A percentile compares a stretch with the other conserved stretches of the same genome.
Evolutionary conservation across 2,113 vertebrate species (phyloP).

Genomic region (Nycticryphes semicollaris): DNA sequence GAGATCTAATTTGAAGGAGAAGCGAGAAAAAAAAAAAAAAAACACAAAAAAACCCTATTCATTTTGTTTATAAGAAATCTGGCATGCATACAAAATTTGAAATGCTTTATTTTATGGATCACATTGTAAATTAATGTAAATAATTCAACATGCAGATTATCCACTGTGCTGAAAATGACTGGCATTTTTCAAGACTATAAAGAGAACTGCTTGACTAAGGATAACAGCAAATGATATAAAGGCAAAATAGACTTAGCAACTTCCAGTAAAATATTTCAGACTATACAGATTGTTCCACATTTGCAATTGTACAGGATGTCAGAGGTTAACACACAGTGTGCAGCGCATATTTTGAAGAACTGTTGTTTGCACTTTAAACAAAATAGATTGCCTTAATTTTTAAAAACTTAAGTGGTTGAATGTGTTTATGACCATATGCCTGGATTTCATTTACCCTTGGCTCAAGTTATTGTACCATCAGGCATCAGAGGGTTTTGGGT

Average conservation of each 20-base stretch:
- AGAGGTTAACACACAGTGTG: neutral
- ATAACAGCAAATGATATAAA: neutral
- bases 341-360: conserved; percentile 1
- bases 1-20: neutral
- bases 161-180: conserved; percentile 11
- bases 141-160: conserved; percentile 32
- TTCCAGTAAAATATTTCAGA: neutral
- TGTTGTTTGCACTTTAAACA: neutral
- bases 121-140: conserved; percentile 36
- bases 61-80: neutral
- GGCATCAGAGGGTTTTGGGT: neutral
- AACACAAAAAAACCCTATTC: neutral
- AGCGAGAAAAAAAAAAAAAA: neutral
- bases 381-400: neutral
- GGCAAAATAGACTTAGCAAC: neutral
- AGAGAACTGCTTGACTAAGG: neutral
- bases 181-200: conserved; percentile 19
- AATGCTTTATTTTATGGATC: conserved; percentile 19
- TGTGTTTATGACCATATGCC: neutral
- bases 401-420: neutral
- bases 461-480: neutral
- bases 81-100: neutral
- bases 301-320: conserved; percentile 1
- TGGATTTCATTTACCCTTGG: neutral
- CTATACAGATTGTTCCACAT: neutral